phyloP scores from a whole-genome alignment of 2,888 invertebrate species.

The Aspidapion aeneum region DNA sequence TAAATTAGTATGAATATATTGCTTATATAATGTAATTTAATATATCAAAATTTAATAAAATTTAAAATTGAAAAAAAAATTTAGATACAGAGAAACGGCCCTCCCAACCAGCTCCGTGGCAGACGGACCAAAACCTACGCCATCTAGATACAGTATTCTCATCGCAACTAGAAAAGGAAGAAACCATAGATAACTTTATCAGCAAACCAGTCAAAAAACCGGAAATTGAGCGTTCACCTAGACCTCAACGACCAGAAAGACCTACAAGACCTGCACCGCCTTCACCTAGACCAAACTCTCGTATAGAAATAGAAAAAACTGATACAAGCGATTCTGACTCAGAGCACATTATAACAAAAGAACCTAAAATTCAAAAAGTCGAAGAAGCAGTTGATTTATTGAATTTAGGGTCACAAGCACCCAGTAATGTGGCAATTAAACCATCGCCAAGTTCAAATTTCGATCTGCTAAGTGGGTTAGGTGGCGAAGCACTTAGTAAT shows the following conservation, averaged over 20 bases:
- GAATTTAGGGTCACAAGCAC: conserved; percentile 47
- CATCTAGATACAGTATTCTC: conserved; percentile 64
- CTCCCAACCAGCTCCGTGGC: conserved; percentile 70
- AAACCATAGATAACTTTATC: conserved; percentile 78
- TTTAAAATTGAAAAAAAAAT: too few species aligned
- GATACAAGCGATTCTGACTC: conserved; percentile 38
- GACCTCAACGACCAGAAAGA: conserved; percentile 46
- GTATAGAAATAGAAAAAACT: conserved; percentile 29
- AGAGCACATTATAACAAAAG: conserved; percentile 32
- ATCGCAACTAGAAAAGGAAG: conserved; percentile 76
- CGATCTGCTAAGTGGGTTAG: conserved; percentile 58
- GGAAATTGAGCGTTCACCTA: conserved; percentile 19
- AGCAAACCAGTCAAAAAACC: conserved; percentile 45
- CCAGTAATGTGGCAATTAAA: conserved; percentile 21
- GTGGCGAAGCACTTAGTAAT: conserved; percentile 40
- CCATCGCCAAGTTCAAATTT: conserved; percentile 50
- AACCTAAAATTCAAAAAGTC: conserved; percentile 18
- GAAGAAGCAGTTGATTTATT: conserved; percentile 59
- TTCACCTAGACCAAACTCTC: conserved; percentile 27
- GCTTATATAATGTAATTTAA: too few species aligned
- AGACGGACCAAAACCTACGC: conserved; percentile 60
- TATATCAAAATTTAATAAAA: too few species aligned
- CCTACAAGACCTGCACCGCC: conserved; percentile 42
- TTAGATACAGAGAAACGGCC: conserved; percentile 67
- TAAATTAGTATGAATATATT: too few species aligned